Evolutionary conservation across 2,797 vertebrate genomes (phyloP), one percentile per base, ranked within the genome.

Genomic region (Catamblyrhynchus diadema): DNA sequence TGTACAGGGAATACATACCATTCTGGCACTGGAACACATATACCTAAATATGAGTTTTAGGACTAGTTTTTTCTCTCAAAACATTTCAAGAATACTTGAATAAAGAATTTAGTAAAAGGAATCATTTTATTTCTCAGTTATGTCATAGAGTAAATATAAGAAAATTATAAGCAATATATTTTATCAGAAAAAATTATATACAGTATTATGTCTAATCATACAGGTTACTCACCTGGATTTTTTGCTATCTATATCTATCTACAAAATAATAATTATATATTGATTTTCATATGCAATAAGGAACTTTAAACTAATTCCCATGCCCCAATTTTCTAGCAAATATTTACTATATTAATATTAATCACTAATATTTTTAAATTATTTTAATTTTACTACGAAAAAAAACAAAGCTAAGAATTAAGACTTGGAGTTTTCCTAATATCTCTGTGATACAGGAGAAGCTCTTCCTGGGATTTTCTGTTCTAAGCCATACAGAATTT

Each of bases 41-140:
- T 41, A 56, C 22, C 6, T 64, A 54, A 93, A 37, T 39, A 73
- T 56, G 73, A 90, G 3, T 2, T 74, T 1, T 39, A 82, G 54
- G 21, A 75, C 3, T 35, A 62, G 4, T 37, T 89, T 90, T 81
- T 45, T 77, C 25, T 89, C 37, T 61, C 35, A 77, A 80, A 81
- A 64, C 8, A 11, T 73, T 83, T 79, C 47, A 88, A 73, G 56
- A n/a, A 73, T 54, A 14, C 54, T 25, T 79, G 20, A 91, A 72
- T 78, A 72, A 90, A 67, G 19, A 56, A 51, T 54, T 70, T 75
- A 62, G 54, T 71, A 74, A 78, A 88, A 85, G 30, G 47, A 85
- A 66, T 61, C 47, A 61, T 23, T 94, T 96, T 92, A 94, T 93
- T 96, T 86, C 24, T 83, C 42, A 47, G 2, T 51, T 69, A 44